Evolutionary conservation across 2,797 vertebrate genomes (phyloP).

Genomic region (Rhynchotus rufescens): DNA sequence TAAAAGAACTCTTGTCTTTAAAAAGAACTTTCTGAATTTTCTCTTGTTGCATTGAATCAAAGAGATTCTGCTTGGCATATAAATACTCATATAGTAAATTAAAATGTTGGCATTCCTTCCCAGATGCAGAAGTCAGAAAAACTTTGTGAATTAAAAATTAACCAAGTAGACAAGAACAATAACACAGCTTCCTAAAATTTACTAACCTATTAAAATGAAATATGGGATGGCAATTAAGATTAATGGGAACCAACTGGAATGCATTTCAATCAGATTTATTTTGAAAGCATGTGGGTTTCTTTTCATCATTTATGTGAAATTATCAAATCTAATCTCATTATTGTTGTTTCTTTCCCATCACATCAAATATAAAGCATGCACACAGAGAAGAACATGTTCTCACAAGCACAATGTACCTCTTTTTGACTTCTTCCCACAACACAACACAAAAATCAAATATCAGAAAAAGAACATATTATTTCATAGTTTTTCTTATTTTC

Average conservation of each 20-base stretch:
- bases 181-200: constrained; percentile 42
- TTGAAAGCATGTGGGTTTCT: constrained; percentile 45
- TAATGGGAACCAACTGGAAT: constrained; percentile 30
- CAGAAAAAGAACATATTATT: not conserved
- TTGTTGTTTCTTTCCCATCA: constrained; percentile 35
- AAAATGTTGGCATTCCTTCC: constrained; percentile 33
- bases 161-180: constrained; percentile 15
- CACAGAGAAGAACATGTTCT: constrained; percentile 39
- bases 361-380: constrained; percentile 2
- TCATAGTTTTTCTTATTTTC: not conserved
- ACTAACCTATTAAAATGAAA: constrained; percentile 41
- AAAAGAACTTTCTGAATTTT: constrained; percentile 23
- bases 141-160: constrained; percentile 44
- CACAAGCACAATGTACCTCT: constrained; percentile 2
- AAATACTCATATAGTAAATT: constrained; percentile 18
- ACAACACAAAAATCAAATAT: not conserved
- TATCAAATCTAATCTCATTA: constrained; percentile 46
- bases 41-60: not conserved
- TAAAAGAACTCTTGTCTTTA: constrained; percentile 24
- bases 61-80: not conserved
- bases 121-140: constrained; percentile 48
- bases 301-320: constrained; percentile 42
- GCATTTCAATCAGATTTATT: constrained; percentile 61
- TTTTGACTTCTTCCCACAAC: constrained; percentile 21
- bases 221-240: constrained; percentile 45